Evolutionary conservation across 2,888 invertebrate species (phyloP).

Genomic region (Drosophila mettleri): DNA sequence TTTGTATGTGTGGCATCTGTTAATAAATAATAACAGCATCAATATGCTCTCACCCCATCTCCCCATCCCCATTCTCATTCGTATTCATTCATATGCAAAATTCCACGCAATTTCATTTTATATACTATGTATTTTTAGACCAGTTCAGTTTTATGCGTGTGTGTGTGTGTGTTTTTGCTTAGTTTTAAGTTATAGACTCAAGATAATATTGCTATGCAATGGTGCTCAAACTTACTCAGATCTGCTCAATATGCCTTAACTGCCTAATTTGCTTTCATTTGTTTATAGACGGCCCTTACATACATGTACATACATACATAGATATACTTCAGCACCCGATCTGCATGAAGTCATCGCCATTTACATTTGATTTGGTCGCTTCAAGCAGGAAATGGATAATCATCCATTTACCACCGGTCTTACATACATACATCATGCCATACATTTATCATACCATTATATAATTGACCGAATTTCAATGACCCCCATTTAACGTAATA

Average conservation of each 20-base stretch:
- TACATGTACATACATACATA: not conserved
- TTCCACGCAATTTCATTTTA: slow-evolving; percentile 17
- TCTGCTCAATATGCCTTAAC: slow-evolving; percentile 2
- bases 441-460: slow-evolving; percentile 33
- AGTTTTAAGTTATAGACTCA: slow-evolving; percentile 18
- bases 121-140: slow-evolving; percentile 36
- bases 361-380: slow-evolving; percentile 7
- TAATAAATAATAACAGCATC: slow-evolving; percentile 14
- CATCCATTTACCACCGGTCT: slow-evolving; percentile 39
- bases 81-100: slow-evolving; percentile 31
- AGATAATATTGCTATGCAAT: slow-evolving; percentile 10
- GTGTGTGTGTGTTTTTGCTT: not conserved
- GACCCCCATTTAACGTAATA: slow-evolving; percentile 35
- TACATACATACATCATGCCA: not conserved
- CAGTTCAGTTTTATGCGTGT: slow-evolving; percentile 9
- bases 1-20: slow-evolving; percentile 18
- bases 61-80: slow-evolving; percentile 4
- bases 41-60: slow-evolving; percentile 21
- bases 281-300: slow-evolving; percentile 14
- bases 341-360: slow-evolving; percentile 37
- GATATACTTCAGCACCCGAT: slow-evolving; percentile 9
- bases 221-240: not conserved
- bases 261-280: slow-evolving; percentile 23
- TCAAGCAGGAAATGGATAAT: slow-evolving; percentile 57
- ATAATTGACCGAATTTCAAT: slow-evolving; percentile 62